Evolutionary conservation across 2,888 invertebrate species (phyloP), one percentile per base, ranked within the genome.

Genomic region (Congeria kusceri): DNA sequence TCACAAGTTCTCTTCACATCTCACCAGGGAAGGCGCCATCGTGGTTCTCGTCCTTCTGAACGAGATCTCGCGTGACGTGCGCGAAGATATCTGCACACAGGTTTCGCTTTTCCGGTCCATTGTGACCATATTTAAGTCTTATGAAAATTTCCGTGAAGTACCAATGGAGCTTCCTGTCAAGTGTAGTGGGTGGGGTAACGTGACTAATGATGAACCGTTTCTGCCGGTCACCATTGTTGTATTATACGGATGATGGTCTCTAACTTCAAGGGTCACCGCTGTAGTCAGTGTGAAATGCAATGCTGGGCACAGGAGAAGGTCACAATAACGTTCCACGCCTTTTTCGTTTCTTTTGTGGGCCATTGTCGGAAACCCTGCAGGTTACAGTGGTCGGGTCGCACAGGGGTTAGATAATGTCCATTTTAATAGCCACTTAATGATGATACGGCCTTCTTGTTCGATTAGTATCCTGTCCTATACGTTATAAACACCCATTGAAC

Each of bases 141-240:
- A 80, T 80, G 80, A 80, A 83, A 66, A 28, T 68, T 77, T 62
- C 72, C 75, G 83, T 80, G 77, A 83, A 80, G 68, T 75, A 80
- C 83, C 80, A 75, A 77, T 65, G 77, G 25, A 72, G 77, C 77
- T 83, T 77, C 80, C 80, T 83, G 73, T 72, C 65, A 66, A 63
- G 68, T 53, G 39, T 65, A 32, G 23, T 64, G 67, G 69, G 83
- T 75, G 61, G 75, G 77, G 72, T 68, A 69, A 75, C 66, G 39
- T 62, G 64, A 72, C 83, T 83, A 83, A 83, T 83, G 80, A 80
- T 78, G 65, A 58, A 69, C 65, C 15, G 53, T 28, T 47, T 66
- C 66, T 57, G 70, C 46, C 44, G 46, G 39, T 27, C 39, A n/a
- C 57, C 59, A 73, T 73, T 69, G 69, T 73, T 39, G 59, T 44